Evolutionary conservation across 2,888 invertebrate species (phyloP).

Genomic region (Agrotis ipsilon): DNA sequence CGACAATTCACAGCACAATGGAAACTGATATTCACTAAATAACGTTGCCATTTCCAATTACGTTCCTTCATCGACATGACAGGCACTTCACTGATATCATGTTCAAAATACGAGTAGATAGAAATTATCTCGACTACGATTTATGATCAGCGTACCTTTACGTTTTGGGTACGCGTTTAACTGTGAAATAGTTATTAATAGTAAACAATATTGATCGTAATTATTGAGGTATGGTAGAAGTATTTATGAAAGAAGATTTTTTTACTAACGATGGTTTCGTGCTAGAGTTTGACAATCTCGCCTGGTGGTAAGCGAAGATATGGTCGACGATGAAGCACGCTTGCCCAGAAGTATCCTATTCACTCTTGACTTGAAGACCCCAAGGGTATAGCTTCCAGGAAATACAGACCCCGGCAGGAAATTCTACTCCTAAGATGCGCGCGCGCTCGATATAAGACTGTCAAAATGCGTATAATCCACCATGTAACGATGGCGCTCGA

Average conservation of each 20-base stretch:
- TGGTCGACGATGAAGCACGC: too few species aligned
- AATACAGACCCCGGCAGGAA: too few species aligned
- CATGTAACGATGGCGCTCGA: too few species aligned
- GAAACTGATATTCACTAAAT: conserved; percentile 42
- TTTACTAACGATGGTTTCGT: too few species aligned
- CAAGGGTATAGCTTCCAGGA: too few species aligned
- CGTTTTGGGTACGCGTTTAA: background rate
- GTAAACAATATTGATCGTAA: conserved; percentile 6
- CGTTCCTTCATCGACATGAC: conserved; percentile 33
- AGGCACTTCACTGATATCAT: conserved; percentile 1
- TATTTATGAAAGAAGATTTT: background rate
- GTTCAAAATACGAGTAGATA: conserved; percentile 8
- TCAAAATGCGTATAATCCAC: too few species aligned
- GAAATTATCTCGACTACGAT: conserved; percentile 13
- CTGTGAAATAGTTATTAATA: conserved; percentile 23
- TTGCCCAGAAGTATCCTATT: too few species aligned
- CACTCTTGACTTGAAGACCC: too few species aligned
- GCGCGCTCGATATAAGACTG: too few species aligned
- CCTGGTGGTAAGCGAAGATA: too few species aligned
- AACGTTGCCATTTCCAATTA: conserved; percentile 43
- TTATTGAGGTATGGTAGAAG: background rate
- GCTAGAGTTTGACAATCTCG: too few species aligned
- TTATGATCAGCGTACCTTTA: conserved; percentile 2
- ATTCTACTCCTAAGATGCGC: too few species aligned
- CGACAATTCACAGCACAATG: background rate